phyloP scores from a whole-genome alignment of 2,888 invertebrate genomes.

The Sinelater perroti region DNA sequence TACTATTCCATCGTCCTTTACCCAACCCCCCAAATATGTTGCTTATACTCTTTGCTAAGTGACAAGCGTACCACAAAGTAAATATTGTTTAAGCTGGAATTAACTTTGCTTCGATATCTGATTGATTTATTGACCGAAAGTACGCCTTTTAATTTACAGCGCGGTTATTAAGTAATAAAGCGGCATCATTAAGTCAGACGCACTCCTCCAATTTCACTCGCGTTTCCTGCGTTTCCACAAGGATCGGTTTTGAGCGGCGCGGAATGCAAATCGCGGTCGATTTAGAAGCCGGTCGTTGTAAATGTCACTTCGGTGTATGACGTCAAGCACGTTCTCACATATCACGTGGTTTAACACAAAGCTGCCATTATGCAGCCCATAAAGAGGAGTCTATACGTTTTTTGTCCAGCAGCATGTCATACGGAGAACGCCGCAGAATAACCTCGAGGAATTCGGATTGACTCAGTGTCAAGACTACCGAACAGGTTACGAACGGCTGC shows the following conservation, averaged over 20 bases:
- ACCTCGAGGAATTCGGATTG: conserved; percentile 44
- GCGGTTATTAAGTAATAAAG: conserved; percentile 18
- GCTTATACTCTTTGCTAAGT: too few relatives aligned
- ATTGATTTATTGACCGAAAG: conserved; percentile 17
- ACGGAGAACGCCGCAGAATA: conserved; percentile 42
- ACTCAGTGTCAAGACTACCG: conserved; percentile 45
- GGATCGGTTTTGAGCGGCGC: too few relatives aligned
- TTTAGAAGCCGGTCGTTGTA: conserved; percentile 25
- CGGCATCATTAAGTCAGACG: conserved; percentile 17
- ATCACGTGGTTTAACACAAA: conserved; percentile 38
- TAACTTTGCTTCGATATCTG: conserved; percentile 6
- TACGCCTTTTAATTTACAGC: conserved; percentile 13
- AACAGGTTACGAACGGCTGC: conserved; percentile 44
- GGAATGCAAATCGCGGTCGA: conserved; percentile 19
- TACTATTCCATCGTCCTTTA: too few relatives aligned
- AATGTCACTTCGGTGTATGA: conserved; percentile 36
- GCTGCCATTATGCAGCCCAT: conserved; percentile 35
- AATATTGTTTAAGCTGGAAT: too few relatives aligned
- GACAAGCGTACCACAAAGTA: too few relatives aligned
- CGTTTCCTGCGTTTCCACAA: too few relatives aligned
- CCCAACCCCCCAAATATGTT: too few relatives aligned
- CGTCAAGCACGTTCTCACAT: conserved; percentile 33
- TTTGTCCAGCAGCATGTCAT: conserved; percentile 39
- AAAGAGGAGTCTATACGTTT: conserved; percentile 36
- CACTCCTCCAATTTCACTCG: too few relatives aligned